Evolutionary conservation across 2,113 vertebrate genomes (phyloP).

Genomic region (Leucopsar rothschildi): DNA sequence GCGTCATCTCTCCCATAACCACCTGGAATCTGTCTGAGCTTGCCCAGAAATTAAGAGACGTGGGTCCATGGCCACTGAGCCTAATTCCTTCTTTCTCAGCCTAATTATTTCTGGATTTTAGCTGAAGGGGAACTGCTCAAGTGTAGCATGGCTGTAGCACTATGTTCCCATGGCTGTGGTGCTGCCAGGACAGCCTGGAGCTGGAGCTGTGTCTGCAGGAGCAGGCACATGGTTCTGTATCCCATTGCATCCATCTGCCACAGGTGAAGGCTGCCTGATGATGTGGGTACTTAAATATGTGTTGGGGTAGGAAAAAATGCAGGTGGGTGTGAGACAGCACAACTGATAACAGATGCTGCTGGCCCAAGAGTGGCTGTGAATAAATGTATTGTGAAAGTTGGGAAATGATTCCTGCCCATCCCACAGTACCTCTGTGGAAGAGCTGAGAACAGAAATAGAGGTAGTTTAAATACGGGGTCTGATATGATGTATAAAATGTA

Average conservation of each 20-base stretch:
- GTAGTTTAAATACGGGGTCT: neutral
- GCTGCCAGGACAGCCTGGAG: neutral
- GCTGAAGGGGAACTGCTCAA: neutral
- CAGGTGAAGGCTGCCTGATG: neutral
- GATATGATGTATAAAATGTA: neutral
- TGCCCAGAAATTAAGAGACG: neutral
- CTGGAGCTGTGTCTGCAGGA: neutral
- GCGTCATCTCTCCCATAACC: neutral
- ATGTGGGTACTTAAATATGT: neutral
- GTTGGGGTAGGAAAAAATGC: neutral
- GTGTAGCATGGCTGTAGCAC: neutral
- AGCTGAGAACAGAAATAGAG: neutral
- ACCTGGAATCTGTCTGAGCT: neutral
- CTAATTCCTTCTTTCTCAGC: neutral
- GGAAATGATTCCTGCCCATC: neutral
- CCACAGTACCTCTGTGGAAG: neutral
- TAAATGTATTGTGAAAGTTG: constrained; percentile 2
- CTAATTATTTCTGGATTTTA: neutral
- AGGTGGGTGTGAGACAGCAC: constrained; percentile 28
- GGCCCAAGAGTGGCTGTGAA: neutral
- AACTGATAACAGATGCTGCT: constrained; percentile 7
- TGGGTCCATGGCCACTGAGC: neutral
- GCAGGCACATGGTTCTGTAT: neutral
- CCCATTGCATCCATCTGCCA: neutral
- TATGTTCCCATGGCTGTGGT: accelerated